Conservation (phyloP, 1,140 invertebrate species). For the Listronotus oregonensis region DNA sequence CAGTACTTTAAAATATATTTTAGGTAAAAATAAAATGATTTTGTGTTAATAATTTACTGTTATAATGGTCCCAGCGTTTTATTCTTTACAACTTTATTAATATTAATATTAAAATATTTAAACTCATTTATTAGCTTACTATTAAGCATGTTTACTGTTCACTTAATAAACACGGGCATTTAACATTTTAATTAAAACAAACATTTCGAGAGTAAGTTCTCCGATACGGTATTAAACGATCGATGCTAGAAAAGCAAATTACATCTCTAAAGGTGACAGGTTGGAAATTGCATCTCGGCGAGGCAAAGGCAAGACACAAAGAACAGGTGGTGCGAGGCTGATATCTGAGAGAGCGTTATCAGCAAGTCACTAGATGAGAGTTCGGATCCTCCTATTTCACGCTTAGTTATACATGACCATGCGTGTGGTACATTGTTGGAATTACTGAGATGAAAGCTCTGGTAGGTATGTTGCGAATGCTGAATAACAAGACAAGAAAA, state of each 20-base stretch:
- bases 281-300: slow-evolving; percentile 32
- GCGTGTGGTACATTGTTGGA: slow-evolving; percentile 40
- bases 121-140: too few relatives aligned
- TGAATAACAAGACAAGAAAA: too few relatives aligned
- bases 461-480: too few relatives aligned
- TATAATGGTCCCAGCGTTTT: too few relatives aligned
- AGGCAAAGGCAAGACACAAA: slow-evolving; percentile 11
- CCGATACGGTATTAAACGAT: slow-evolving; percentile 9
- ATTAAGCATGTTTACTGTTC: too few relatives aligned
- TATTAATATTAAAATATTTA: too few relatives aligned
- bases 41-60: too few relatives aligned
- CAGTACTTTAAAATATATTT: too few relatives aligned
- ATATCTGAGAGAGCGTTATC: slow-evolving; percentile 33
- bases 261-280: slow-evolving; percentile 26
- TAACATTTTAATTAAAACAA: too few relatives aligned
- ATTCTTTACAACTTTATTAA: too few relatives aligned
- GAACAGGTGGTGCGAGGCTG: slow-evolving; percentile 14
- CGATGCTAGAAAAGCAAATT: slow-evolving; percentile 11
- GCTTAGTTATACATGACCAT: slow-evolving; percentile 38
- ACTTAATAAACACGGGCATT: too few relatives aligned
- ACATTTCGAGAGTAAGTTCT: slow-evolving; percentile 7
- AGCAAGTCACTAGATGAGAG: slow-evolving; percentile 41
- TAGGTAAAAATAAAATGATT: too few relatives aligned
- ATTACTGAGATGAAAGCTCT: slow-evolving; percentile 2
- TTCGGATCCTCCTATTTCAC: slow-evolving; percentile 39